Conservation (phyloP, 1,140 invertebrate species). For the Rhynchophorus ferrugineus region DNA sequence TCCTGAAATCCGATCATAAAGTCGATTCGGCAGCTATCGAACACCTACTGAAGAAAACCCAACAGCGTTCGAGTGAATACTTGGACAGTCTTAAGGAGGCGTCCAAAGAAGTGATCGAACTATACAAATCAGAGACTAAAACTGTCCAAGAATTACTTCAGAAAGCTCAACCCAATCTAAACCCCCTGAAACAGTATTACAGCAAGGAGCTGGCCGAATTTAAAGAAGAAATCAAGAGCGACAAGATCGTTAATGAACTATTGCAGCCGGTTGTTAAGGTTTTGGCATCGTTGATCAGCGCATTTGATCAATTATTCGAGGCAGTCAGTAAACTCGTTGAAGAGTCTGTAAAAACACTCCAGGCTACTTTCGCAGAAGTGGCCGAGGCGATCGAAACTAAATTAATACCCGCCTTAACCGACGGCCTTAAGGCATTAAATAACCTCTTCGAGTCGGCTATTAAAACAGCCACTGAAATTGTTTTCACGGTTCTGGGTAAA, state of each 20-base stretch:
- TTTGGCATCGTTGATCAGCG: slow-evolving; percentile 43
- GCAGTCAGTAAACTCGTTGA: slow-evolving; percentile 43
- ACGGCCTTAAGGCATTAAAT: too few species aligned
- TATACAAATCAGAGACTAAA: slow-evolving; percentile 37
- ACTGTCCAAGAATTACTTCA: slow-evolving; percentile 45
- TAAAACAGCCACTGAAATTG: slow-evolving; percentile 44
- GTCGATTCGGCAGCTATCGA: slow-evolving; percentile 57
- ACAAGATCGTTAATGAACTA: slow-evolving; percentile 57
- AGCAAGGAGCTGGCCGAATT: slow-evolving; percentile 52
- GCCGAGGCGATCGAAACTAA: slow-evolving; percentile 46
- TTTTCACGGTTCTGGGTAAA: slow-evolving; percentile 45
- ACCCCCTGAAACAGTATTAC: slow-evolving; percentile 51
- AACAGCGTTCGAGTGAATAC: slow-evolving; percentile 10
- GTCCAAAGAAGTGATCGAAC: slow-evolving; percentile 28
- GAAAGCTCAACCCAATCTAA: slow-evolving; percentile 52
- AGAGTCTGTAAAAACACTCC: slow-evolving; percentile 40
- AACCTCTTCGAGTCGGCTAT: too few species aligned
- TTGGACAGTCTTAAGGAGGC: slow-evolving; percentile 23
- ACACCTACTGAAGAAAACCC: slow-evolving; percentile 35
- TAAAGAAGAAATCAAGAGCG: slow-evolving; percentile 54
- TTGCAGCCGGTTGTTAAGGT: slow-evolving; percentile 54
- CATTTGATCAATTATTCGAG: slow-evolving; percentile 42
- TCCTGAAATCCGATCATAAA: slow-evolving; percentile 57
- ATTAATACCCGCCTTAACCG: too few species aligned
- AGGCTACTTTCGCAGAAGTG: slow-evolving; percentile 41